A percentile compares a stretch with the other conserved stretches of the same genome.
phyloP scores from a whole-genome alignment of 2,888 invertebrate species.

The Andrena flavipes region DNA sequence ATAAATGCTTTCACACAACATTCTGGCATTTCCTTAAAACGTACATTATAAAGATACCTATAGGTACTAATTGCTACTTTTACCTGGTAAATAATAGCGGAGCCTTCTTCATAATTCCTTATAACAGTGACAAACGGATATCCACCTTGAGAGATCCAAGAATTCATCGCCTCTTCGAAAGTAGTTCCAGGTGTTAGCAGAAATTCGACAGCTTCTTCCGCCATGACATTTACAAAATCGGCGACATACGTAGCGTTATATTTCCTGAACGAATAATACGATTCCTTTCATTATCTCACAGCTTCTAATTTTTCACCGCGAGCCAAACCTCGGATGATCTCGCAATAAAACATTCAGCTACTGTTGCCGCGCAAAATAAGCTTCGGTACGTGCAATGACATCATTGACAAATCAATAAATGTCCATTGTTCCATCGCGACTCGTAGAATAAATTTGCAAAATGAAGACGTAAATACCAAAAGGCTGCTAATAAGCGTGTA shows the following conservation, averaged over 20 bases:
- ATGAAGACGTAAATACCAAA: too few relatives aligned
- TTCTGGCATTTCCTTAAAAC: too few relatives aligned
- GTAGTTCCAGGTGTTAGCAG: conserved; percentile 55
- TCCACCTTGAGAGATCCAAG: conserved; percentile 78
- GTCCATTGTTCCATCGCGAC: not conserved
- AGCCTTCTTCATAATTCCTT: conserved; percentile 73
- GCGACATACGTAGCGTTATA: conserved; percentile 68
- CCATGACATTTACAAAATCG: conserved; percentile 74
- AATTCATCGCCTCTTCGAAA: conserved; percentile 71
- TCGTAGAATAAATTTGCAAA: too few relatives aligned
- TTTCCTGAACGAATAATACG: conserved; percentile 66
- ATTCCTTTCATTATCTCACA: not conserved
- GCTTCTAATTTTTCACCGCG: not conserved
- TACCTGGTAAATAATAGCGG: conserved; percentile 77
- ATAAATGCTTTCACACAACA: too few relatives aligned
- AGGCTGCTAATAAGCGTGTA: not conserved
- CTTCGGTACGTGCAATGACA: not conserved
- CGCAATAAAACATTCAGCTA: not conserved
- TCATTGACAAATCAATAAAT: not conserved
- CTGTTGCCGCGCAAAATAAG: not conserved
- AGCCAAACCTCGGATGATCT: not conserved
- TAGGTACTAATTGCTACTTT: not conserved
- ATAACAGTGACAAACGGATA: conserved; percentile 80
- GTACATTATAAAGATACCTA: too few relatives aligned
- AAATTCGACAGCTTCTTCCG: conserved; percentile 67